These are phyloP conservation scores for Notolabrus celidotus DNA, from an alignment of 2,797 vertebrate genomes.

Conservation along the genomic window DNA sequence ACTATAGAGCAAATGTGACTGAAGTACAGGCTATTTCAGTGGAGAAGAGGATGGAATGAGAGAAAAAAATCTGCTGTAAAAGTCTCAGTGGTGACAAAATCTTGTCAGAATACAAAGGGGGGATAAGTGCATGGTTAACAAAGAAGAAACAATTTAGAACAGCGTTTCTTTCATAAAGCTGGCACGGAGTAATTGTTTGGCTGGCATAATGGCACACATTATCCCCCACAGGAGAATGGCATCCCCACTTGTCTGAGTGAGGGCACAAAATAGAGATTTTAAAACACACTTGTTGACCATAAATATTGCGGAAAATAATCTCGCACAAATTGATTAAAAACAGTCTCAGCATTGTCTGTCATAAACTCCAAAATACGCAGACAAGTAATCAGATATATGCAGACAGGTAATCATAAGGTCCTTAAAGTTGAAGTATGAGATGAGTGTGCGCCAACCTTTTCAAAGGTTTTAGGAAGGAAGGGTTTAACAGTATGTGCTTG, in stretches of 20 bases:
- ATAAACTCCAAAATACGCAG: background rate
- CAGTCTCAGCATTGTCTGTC: background rate
- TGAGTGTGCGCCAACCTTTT: slow-evolving; percentile 8
- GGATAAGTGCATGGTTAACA: slow-evolving; percentile 47
- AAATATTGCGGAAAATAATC: background rate
- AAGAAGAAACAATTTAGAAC: slow-evolving; percentile 46
- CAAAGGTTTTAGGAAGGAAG: slow-evolving; percentile 1
- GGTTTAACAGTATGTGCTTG: slow-evolving; percentile 25
- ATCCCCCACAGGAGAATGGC: slow-evolving; percentile 41
- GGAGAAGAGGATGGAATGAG: slow-evolving; percentile 33
- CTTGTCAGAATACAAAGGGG: slow-evolving; percentile 48
- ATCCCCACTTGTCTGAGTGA: slow-evolving; percentile 24
- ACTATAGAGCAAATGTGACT: slow-evolving; percentile 12
- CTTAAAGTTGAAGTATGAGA: slow-evolving; percentile 54
- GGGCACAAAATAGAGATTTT: slow-evolving; percentile 17
- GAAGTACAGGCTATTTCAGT: slow-evolving; percentile 40
- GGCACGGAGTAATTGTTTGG: slow-evolving; percentile 40
- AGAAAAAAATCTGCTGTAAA: slow-evolving; percentile 17
- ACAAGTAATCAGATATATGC: too few species aligned
- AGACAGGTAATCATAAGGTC: background rate
- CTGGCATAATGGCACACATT: slow-evolving; percentile 53
- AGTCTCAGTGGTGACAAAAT: slow-evolving; percentile 47
- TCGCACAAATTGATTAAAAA: background rate
- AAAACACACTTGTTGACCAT: slow-evolving; percentile 24
- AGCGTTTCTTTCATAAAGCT: slow-evolving; percentile 47